Percentiles rank a stretch among this genome's conserved stretches.
Evolutionary conservation across 2,797 vertebrate genomes (phyloP).

Genomic region (Remorina albescens): DNA sequence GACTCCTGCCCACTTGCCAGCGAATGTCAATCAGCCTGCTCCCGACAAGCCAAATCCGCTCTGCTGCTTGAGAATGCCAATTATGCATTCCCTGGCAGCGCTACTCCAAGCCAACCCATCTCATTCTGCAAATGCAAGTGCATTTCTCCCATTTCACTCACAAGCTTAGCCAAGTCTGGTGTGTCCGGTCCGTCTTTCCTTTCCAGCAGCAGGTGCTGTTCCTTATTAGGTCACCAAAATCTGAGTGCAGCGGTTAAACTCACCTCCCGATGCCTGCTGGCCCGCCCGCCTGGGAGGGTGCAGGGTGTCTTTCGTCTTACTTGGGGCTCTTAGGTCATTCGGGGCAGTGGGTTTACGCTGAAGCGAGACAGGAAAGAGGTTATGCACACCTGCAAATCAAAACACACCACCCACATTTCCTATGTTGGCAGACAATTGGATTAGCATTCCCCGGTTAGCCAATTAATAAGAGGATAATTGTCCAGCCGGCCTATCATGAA

Average conservation of each 20-base stretch:
- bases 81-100: slow-evolving; percentile 57
- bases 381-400: slow-evolving; percentile 5
- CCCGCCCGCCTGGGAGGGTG: slow-evolving; percentile 71
- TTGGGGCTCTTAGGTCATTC: slow-evolving; percentile 71
- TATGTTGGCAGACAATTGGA: slow-evolving; percentile 5
- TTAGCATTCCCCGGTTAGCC: background rate
- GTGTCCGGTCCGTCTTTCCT: slow-evolving; percentile 24
- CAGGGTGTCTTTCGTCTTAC: slow-evolving; percentile 77
- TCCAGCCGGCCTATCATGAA: background rate
- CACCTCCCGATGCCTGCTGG: slow-evolving; percentile 68
- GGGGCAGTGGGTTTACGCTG: slow-evolving; percentile 76
- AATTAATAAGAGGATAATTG: slow-evolving; percentile 10
- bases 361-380: slow-evolving; percentile 29
- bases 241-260: slow-evolving; percentile 40
- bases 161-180: slow-evolving; percentile 48
- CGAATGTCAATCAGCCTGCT: slow-evolving; percentile 65
- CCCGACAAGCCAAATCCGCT: slow-evolving; percentile 61
- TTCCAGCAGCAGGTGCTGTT: slow-evolving; percentile 32
- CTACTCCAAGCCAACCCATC: slow-evolving; percentile 63
- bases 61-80: slow-evolving; percentile 65
- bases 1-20: slow-evolving; percentile 50
- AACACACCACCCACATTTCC: background rate
- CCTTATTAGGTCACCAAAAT: slow-evolving; percentile 32
- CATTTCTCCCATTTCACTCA: slow-evolving; percentile 58
- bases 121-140: slow-evolving; percentile 43